These are phyloP conservation scores for Dione juno DNA, from an alignment of 2,888 invertebrate species.

Conservation along the genomic window DNA sequence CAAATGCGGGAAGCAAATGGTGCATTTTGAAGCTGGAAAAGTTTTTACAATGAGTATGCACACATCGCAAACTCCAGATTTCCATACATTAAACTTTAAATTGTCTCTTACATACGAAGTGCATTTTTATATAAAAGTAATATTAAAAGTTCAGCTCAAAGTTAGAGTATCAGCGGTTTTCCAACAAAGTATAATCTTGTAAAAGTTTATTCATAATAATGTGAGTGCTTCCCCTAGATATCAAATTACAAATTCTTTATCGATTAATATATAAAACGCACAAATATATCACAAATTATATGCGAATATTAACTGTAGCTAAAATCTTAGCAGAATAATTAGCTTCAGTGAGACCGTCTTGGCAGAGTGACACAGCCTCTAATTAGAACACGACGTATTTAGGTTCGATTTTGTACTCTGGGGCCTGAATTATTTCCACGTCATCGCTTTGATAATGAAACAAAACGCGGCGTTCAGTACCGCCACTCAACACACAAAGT, in stretches of 20 bases:
- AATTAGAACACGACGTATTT: no score
- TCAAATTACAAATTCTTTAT: slow-evolving; percentile 2
- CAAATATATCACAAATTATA: neutral
- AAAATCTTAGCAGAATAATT: no score
- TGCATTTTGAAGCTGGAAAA: slow-evolving; percentile 63
- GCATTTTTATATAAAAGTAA: slow-evolving; percentile 34
- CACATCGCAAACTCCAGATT: slow-evolving; percentile 44
- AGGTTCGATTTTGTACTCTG: no score
- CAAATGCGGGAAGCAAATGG: slow-evolving; percentile 63
- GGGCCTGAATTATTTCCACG: no score
- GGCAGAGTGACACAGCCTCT: no score
- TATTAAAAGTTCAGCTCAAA: slow-evolving; percentile 27
- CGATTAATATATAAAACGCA: neutral
- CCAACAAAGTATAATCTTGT: slow-evolving; percentile 27
- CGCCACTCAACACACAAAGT: no score
- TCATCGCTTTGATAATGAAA: no score
- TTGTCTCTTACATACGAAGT: slow-evolving; percentile 32
- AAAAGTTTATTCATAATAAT: slow-evolving; percentile 27
- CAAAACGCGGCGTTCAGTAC: no score
- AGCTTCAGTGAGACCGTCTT: no score
- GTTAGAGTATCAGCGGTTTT: slow-evolving; percentile 30
- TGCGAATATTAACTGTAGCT: no score
- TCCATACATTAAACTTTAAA: slow-evolving; percentile 42
- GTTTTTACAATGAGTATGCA: slow-evolving; percentile 47
- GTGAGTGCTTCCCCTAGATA: neutral